A percentile compares a stretch with the other conserved stretches of the same genome.
Conservation (phyloP, 1,140 invertebrate species). For the Luehdorfia chinensis region DNA sequence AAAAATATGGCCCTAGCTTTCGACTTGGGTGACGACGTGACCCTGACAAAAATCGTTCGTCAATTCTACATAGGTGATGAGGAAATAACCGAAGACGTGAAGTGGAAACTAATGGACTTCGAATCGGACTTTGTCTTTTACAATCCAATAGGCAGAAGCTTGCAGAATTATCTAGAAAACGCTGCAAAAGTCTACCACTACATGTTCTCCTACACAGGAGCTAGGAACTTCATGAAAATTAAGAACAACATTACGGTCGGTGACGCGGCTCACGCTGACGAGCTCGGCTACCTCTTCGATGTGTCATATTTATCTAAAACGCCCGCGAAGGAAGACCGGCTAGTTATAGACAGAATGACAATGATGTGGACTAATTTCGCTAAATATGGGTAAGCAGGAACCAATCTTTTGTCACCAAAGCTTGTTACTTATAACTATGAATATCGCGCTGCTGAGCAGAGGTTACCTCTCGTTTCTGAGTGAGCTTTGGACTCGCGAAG, state of each 20-base stretch:
- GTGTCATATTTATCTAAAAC: constrained; percentile 17
- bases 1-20: neutral
- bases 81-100: neutral
- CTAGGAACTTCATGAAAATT: constrained; percentile 23
- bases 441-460: neutral
- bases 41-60: neutral
- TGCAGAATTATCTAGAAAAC: constrained; percentile 25
- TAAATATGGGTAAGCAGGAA: constrained; percentile 40
- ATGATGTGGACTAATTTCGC: constrained; percentile 45
- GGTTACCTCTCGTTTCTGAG: too few species aligned
- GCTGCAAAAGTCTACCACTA: constrained; percentile 28
- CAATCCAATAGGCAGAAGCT: constrained; percentile 25
- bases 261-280: constrained; percentile 34
- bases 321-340: constrained; percentile 26
- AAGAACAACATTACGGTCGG: constrained; percentile 19
- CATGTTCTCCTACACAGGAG: constrained; percentile 34
- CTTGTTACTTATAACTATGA: too few species aligned
- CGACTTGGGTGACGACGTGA: neutral
- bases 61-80: constrained; percentile 25
- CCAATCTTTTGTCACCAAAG: too few species aligned
- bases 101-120: constrained; percentile 5
- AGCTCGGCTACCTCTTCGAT: constrained; percentile 38
- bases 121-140: constrained; percentile 25
- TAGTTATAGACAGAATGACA: constrained; percentile 39
- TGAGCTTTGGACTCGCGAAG: too few species aligned